These are phyloP conservation scores for Rhagium mordax DNA, from an alignment of 2,888 invertebrate species.

Conservation along the genomic window DNA sequence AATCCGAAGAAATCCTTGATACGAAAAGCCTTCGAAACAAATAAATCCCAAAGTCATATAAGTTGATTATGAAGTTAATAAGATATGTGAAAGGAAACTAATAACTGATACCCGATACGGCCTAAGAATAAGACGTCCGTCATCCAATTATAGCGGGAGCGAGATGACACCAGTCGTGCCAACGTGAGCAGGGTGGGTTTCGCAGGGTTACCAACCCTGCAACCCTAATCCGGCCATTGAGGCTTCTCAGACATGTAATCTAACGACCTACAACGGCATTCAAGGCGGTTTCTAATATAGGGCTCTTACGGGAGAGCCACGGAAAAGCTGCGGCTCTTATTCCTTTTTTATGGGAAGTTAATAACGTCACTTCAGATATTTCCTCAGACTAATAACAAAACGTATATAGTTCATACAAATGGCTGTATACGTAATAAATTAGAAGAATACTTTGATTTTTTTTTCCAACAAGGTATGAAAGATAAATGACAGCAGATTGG, in stretches of 20 bases:
- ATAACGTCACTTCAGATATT: not conserved
- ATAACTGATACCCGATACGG: constrained; percentile 67
- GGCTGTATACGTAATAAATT: too few species aligned
- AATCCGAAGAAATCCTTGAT: constrained; percentile 18
- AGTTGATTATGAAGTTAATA: constrained; percentile 50
- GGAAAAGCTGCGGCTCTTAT: not conserved
- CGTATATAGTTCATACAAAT: too few species aligned
- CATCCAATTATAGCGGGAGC: constrained; percentile 66
- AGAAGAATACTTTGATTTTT: too few species aligned
- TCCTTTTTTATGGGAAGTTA: constrained; percentile 9
- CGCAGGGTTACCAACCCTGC: constrained; percentile 65
- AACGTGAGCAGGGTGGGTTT: constrained; percentile 60
- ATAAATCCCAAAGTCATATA: constrained; percentile 46
- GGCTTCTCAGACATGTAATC: constrained; percentile 63
- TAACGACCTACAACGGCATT: constrained; percentile 49
- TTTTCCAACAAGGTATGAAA: too few species aligned
- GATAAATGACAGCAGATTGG: too few species aligned
- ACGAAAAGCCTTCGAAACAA: constrained; percentile 26
- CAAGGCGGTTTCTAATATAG: constrained; percentile 39
- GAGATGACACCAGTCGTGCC: constrained; percentile 50
- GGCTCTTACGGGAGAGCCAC: not conserved
- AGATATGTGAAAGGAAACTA: constrained; percentile 58
- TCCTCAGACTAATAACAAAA: too few species aligned
- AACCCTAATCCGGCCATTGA: constrained; percentile 62
- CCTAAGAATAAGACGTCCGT: constrained; percentile 64